Percentiles rank a stretch among this genome's conserved stretches.
Conservation (phyloP, 2,797 vertebrate genomes). For the Eurystomus glaucurus region DNA sequence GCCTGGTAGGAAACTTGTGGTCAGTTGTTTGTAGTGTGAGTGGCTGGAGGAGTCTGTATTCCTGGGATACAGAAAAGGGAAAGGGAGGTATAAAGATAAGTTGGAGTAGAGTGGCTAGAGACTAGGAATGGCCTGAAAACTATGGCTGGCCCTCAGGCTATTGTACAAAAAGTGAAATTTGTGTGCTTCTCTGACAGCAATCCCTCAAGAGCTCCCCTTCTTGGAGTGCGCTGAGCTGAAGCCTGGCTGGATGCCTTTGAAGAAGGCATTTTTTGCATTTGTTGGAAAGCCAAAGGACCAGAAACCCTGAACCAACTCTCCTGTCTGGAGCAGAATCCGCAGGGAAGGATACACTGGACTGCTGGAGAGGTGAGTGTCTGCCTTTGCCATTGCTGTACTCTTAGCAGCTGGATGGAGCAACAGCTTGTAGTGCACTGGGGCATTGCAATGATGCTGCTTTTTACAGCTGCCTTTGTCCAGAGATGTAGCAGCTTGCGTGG, state of each 20-base stretch:
- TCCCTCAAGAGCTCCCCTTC: not conserved
- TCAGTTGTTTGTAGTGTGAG: not conserved
- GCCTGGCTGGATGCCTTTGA: not conserved
- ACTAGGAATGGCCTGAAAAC: not conserved
- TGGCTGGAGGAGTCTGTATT: not conserved
- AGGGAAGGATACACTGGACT: not conserved
- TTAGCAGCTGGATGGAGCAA: not conserved
- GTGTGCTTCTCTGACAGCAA: not conserved
- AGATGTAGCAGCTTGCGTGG: not conserved
- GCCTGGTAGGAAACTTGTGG: not conserved
- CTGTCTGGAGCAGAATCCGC: not conserved
- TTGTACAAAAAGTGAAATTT: not conserved
- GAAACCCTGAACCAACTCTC: not conserved
- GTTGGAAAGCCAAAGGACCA: not conserved
- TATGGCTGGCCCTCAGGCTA: not conserved
- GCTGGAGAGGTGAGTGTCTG: not conserved
- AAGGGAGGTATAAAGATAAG: not conserved
- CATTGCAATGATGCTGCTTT: not conserved
- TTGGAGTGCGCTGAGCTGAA: not conserved
- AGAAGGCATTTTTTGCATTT: not conserved
- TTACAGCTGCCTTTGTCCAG: not conserved
- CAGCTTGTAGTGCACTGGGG: accelerated
- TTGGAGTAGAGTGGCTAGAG: not conserved
- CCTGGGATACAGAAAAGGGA: not conserved
- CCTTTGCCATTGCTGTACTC: not conserved